Evolutionary conservation across 1,140 invertebrate genomes (phyloP), one percentile per base, ranked within the genome.

Genomic region (Akabosia matsudoensis): DNA sequence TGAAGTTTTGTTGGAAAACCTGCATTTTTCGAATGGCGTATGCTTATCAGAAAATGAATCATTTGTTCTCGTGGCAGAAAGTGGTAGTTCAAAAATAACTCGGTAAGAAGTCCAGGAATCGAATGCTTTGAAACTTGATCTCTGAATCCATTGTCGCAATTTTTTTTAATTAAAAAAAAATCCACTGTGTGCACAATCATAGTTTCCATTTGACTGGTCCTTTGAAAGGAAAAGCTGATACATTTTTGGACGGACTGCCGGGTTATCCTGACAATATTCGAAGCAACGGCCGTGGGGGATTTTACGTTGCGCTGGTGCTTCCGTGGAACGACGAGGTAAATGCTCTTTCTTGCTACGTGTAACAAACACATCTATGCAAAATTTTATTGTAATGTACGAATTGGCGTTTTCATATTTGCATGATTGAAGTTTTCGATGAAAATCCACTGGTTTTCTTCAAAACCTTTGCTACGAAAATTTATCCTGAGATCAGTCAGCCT

Each of bases 1-100:
- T 79, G 87, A 87, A 82, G 90, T 93, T 3, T 82, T 95, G 13
- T 74, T 93, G 1, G 87, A 91, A 70, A 85, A 90, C 34, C 78
- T 95, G 1, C 89, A 88, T 82, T 93, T 94, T 84, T 87, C 92
- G 1, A 96, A 95, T 86, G 93, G 94, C 2, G 82, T 95, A n/a
- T 85, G 85, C 45, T 80, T 95, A 0, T 91, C 92, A 33, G 86
- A 88, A 16, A 89, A 94, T 82, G 89, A 92, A 83, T 88, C 90
- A 74, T 92, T 90, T 83, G 81, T 95, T 2, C 80, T 95, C 14
- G 88, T 93, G 0, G 82, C 87, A 3, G 93, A 95, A 85, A 89
- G 88, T 30, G 74, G 81, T 7, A 83, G 81, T 0, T 88, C 85
- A 70, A 81, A 85, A 74, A 79, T 88, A 22, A 81, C 82, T 13